Conservation (phyloP, 2,888 invertebrate species). For the Pachydiplax longipennis region DNA sequence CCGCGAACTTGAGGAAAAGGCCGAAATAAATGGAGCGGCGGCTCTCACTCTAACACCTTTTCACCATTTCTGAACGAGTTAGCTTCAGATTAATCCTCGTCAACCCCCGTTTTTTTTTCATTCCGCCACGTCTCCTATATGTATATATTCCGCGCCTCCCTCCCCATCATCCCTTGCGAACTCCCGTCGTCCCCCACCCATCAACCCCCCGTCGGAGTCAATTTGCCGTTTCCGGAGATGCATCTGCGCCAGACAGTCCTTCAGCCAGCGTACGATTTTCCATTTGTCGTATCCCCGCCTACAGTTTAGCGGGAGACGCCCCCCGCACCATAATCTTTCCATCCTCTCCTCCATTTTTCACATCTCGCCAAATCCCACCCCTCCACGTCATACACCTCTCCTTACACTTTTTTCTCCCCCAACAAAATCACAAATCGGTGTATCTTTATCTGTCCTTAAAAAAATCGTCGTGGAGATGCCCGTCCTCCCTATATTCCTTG, state of each 20-base stretch:
- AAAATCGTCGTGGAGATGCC: not conserved
- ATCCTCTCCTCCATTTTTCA: not conserved
- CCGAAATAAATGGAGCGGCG: not conserved
- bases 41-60: not conserved
- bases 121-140: not conserved
- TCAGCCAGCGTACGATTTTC: constrained; percentile 1
- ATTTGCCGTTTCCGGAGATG: constrained; percentile 15
- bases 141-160: not conserved
- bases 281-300: constrained; percentile 7
- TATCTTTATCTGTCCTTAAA: not conserved
- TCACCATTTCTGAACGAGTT: not conserved
- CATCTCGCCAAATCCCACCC: not conserved
- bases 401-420: not conserved
- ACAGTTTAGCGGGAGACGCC: not conserved
- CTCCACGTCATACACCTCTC: not conserved
- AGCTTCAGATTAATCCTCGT: not conserved
- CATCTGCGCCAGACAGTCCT: constrained; percentile 14
- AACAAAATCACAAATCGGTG: not conserved
- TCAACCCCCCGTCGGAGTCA: not conserved
- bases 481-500: not conserved
- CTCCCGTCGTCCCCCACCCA: not conserved
- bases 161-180: not conserved
- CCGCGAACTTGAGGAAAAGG: not conserved
- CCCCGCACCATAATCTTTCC: not conserved
- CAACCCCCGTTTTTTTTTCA: not conserved